Conservation (phyloP, 1,140 invertebrate genomes). For the Tachypleus tridentatus region DNA sequence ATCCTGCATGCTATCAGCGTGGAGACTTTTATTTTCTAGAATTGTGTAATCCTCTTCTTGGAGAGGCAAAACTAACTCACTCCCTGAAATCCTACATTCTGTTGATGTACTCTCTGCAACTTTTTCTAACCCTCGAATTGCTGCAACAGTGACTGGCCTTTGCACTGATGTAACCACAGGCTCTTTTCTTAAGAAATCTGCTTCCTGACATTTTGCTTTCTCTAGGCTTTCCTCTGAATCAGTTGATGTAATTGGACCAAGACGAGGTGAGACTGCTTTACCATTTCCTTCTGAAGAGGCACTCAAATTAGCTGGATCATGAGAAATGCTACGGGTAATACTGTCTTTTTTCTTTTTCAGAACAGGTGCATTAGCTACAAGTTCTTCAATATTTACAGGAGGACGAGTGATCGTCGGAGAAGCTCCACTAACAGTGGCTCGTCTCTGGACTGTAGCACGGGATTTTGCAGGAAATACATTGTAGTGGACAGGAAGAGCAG, state of each 20-base stretch:
- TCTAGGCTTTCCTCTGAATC: background rate
- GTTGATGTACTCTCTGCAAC: no score
- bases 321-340: constrained; percentile 16
- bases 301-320: constrained; percentile 10
- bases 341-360: constrained; percentile 9
- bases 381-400: constrained; percentile 49
- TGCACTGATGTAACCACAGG: no score
- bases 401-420: constrained; percentile 54
- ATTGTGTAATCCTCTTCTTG: constrained; percentile 15
- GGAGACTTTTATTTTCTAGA: constrained; percentile 13
- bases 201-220: no score
- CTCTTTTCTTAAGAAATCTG: no score
- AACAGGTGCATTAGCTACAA: constrained; percentile 15
- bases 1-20: no score
- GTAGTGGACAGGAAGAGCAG: no score
- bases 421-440: constrained; percentile 77
- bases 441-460: constrained; percentile 41
- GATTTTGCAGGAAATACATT: constrained; percentile 5
- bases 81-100: no score
- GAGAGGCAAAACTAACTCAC: background rate
- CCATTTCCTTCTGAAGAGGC: background rate
- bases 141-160: no score
- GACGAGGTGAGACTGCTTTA: background rate
- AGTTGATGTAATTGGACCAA: background rate
- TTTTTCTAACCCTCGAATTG: no score